Base-by-base conservation (phyloP, 2,888 invertebrate genomes). In the Spicauda simplicius region DNA sequence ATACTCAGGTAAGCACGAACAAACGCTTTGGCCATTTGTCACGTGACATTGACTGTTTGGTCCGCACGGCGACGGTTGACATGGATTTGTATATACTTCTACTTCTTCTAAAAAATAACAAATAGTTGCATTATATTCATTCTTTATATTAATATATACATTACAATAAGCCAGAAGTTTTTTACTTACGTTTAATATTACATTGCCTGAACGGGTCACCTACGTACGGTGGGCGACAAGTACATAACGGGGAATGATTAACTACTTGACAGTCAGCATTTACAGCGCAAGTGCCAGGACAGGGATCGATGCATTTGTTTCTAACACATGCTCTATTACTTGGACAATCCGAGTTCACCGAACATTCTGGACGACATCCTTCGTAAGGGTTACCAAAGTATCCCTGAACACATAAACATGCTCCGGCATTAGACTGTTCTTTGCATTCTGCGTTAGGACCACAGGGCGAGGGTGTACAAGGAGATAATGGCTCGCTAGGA, bases 301-400 rank as follows among this genome's bases (percentile, higher is more conserved):
- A 97, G 20, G 97, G 97, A 84, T 97, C 96, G 69, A 94, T 91
- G 80, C 97, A 97, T 86, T 96, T 96, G 78, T 95, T 95, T 78
- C 95, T 94, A 11, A 95, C 93, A 79, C 97, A 97, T 6, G 96
- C 96, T 79, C 88, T 94, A 73, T 95, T 95, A 61, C 96, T 95
- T 0, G 95, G 87, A 81, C 97, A 97, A 79, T 97, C 97, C 0
- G 96, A 95, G 82, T 96, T 96, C 0, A 95, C 87, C 5, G 95
- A 88, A 80, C 97, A 97, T 89, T 97, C 96, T 25, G 96, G 96
- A 69, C 95, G 94, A 80, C 97, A 97, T 54, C 95, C 95, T 86
- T 96, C 96, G 74, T 97, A 96, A n/a, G 97, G 97, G 86, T 97
- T 96, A 70, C 97, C 97, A 71, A 95, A 94, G 78, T 96, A 96